phyloP scores from a whole-genome alignment of 1,140 invertebrate genomes.

The Drosophila sulfurigaster region DNA sequence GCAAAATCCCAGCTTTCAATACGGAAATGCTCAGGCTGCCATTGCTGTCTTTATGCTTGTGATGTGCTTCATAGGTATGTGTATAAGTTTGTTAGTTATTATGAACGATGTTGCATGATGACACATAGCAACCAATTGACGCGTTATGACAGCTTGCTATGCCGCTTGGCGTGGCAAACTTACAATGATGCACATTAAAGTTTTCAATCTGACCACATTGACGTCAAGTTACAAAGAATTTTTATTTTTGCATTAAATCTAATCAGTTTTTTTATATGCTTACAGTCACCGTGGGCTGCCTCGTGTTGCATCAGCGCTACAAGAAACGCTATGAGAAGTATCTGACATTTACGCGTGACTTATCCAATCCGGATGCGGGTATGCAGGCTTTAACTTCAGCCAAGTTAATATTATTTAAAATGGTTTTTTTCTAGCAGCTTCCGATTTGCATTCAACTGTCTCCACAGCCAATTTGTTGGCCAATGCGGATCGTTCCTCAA shows the following conservation, averaged over 20 bases:
- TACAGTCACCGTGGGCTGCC: constrained; percentile 89
- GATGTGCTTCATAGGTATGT: constrained; percentile 89
- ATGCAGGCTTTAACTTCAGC: constrained; percentile 7
- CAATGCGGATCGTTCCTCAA: constrained; percentile 52
- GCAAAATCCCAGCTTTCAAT: constrained; percentile 92
- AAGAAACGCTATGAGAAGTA: constrained; percentile 86
- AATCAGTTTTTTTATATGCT: constrained; percentile 22
- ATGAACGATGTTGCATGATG: constrained; percentile 31
- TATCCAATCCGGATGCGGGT: constrained; percentile 83
- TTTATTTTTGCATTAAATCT: background rate
- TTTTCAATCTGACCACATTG: constrained; percentile 77
- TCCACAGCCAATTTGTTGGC: constrained; percentile 79
- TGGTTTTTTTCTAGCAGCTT: constrained; percentile 51
- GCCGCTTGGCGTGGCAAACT: constrained; percentile 73
- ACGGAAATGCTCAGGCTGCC: constrained; percentile 90
- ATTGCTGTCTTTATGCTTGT: constrained; percentile 88
- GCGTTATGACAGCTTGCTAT: constrained; percentile 56
- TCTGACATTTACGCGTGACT: constrained; percentile 82
- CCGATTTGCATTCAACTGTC: constrained; percentile 74
- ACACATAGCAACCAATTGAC: constrained; percentile 47
- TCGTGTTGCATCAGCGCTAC: constrained; percentile 91
- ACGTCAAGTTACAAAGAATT: background rate
- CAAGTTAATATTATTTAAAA: too few relatives aligned
- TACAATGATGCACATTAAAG: constrained; percentile 68
- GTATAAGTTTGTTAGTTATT: background rate